Conservation (phyloP, 1,140 invertebrate genomes). For the Ceratina australensis region DNA sequence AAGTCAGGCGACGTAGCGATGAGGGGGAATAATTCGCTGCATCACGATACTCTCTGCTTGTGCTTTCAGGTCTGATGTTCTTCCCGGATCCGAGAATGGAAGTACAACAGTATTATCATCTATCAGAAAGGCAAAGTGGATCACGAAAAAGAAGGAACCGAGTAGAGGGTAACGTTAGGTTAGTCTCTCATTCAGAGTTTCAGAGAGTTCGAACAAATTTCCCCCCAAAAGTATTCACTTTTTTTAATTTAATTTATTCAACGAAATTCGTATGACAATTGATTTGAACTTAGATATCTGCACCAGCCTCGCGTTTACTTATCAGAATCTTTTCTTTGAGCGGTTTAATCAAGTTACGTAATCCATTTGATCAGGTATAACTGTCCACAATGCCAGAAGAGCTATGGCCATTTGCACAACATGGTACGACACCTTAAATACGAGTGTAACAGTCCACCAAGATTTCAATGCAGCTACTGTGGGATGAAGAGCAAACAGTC, state of each 20-base stretch:
- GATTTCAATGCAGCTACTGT: conserved; percentile 82
- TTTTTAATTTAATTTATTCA: no score
- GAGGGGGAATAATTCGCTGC: neutral
- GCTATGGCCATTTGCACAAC: conserved; percentile 69
- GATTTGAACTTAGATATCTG: no score
- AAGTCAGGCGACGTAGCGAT: neutral
- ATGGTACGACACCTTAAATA: conserved; percentile 82
- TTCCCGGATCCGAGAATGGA: neutral
- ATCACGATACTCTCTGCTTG: conserved; percentile 11
- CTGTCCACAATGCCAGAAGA: conserved; percentile 71
- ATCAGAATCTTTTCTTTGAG: no score
- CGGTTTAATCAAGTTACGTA: no score
- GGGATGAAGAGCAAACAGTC: conserved; percentile 65
- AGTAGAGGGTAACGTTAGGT: no score
- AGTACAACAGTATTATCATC: neutral
- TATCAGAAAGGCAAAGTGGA: neutral
- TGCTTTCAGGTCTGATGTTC: conserved; percentile 51
- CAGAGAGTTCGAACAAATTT: no score
- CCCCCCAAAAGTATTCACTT: no score
- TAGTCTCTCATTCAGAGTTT: no score
- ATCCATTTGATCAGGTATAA: conserved; percentile 27
- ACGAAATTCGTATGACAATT: no score
- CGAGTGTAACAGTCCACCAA: conserved; percentile 84
- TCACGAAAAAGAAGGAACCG: no score
- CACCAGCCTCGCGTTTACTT: no score